Percentiles rank a stretch among this genome's conserved stretches.
Conservation (phyloP, 1,140 invertebrate species). For the Penaeus japonicus region DNA sequence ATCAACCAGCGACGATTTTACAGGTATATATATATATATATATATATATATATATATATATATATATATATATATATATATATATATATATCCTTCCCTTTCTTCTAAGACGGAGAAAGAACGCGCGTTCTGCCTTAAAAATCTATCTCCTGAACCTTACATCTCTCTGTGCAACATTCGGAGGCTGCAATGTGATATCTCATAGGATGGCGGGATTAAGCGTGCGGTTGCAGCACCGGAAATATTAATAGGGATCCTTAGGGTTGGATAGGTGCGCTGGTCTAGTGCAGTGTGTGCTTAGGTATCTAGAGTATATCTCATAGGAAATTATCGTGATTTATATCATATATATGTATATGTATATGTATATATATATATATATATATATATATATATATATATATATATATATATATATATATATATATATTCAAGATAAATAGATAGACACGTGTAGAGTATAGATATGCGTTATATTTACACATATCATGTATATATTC, state of each 20-base stretch:
- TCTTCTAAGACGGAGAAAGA: too few relatives aligned
- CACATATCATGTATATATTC: not conserved
- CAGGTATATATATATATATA: not conserved
- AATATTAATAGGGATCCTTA: too few relatives aligned
- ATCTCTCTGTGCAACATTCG: too few relatives aligned
- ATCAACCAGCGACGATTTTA: too few relatives aligned
- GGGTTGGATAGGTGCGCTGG: too few relatives aligned
- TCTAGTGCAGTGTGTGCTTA: too few relatives aligned
- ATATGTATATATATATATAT: not conserved
- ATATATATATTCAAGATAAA: not conserved
- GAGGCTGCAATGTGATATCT: too few relatives aligned
- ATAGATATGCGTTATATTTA: not conserved
- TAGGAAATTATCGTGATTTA: not conserved
- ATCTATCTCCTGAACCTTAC: too few relatives aligned
- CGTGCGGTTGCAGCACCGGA: too few relatives aligned
- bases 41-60: not conserved
- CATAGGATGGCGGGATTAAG: too few relatives aligned
- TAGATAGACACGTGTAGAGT: not conserved
- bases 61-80: not conserved
- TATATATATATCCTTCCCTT: not conserved
- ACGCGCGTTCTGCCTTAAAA: not conserved
- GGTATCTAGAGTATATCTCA: too few relatives aligned
- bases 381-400: not conserved
- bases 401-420: not conserved
- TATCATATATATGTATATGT: not conserved